Evolutionary conservation across 2,113 vertebrate genomes (phyloP).

Genomic region (Rynchops niger): DNA sequence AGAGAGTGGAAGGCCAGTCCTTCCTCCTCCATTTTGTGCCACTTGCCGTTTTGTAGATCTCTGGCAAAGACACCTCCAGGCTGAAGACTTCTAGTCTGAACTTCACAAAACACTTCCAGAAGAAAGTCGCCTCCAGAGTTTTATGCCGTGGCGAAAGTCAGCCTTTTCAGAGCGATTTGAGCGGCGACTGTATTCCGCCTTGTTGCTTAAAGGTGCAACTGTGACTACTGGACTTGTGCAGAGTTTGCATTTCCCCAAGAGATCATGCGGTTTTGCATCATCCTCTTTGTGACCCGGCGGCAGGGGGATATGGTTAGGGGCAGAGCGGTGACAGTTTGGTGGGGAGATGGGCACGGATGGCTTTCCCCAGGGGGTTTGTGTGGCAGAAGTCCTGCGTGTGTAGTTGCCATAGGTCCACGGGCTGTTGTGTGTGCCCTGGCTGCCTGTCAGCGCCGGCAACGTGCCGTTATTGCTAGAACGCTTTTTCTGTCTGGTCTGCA

Average conservation of each 20-base stretch:
- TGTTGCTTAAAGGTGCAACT: neutral
- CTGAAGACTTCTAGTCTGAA: neutral
- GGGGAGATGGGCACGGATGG: rapidly evolving
- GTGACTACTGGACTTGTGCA: neutral
- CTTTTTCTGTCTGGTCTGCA: rapidly evolving
- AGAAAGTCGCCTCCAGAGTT: neutral
- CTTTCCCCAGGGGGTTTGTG: rapidly evolving
- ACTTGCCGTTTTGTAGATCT: neutral
- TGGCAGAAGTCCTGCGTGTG: neutral
- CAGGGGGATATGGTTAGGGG: no score
- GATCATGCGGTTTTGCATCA: neutral
- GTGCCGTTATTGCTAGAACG: rapidly evolving
- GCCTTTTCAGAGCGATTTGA: neutral
- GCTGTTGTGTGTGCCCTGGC: rapidly evolving
- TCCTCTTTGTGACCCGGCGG: rapidly evolving
- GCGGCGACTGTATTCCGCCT: rapidly evolving
- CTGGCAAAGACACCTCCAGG: neutral
- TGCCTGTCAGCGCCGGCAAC: rapidly evolving
- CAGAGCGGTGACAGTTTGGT: neutral
- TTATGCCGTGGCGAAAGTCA: neutral
- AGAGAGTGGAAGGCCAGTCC: neutral
- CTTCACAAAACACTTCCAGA: neutral
- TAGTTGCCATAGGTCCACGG: rapidly evolving
- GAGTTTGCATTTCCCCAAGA: neutral
- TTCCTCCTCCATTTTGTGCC: neutral